These are phyloP conservation scores for Ceyx melanurus DNA, from an alignment of 2,113 vertebrate genomes.

Conservation along the genomic window DNA sequence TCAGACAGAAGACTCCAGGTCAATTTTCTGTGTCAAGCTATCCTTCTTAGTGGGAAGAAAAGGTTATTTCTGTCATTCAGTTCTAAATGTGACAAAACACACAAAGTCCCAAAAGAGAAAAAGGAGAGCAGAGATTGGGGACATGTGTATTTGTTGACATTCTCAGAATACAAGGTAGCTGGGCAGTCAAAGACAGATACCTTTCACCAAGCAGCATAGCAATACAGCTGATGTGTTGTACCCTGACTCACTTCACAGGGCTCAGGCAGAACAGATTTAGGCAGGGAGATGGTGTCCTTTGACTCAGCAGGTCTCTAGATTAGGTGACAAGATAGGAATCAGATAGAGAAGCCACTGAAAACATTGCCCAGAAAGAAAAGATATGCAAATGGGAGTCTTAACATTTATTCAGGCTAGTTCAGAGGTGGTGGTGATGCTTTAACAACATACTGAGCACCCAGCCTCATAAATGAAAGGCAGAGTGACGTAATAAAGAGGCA, in stretches of 20 bases:
- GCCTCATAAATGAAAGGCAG: not conserved
- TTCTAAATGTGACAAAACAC: constrained; percentile 54
- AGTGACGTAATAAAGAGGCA: not conserved
- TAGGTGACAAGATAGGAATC: not conserved
- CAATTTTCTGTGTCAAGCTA: constrained; percentile 47
- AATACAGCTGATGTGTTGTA: not conserved
- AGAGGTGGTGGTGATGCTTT: not conserved
- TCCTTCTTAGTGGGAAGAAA: constrained; percentile 53
- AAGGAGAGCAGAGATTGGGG: not conserved
- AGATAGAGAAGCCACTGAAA: not conserved
- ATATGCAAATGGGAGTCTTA: not conserved
- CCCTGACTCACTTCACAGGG: not conserved
- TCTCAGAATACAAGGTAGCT: not conserved
- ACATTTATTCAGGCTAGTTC: not conserved
- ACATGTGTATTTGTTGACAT: constrained; percentile 22
- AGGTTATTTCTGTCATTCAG: constrained; percentile 61
- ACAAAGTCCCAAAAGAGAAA: constrained; percentile 39
- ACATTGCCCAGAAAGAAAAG: not conserved
- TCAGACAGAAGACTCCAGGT: constrained; percentile 12
- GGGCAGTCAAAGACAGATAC: not conserved
- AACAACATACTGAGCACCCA: not conserved
- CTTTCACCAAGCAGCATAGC: not conserved
- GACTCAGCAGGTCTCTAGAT: not conserved
- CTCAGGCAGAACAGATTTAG: not conserved
- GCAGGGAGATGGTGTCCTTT: not conserved